Conservation (phyloP, 2,113 vertebrate genomes). For the Coracopsis vasa region DNA sequence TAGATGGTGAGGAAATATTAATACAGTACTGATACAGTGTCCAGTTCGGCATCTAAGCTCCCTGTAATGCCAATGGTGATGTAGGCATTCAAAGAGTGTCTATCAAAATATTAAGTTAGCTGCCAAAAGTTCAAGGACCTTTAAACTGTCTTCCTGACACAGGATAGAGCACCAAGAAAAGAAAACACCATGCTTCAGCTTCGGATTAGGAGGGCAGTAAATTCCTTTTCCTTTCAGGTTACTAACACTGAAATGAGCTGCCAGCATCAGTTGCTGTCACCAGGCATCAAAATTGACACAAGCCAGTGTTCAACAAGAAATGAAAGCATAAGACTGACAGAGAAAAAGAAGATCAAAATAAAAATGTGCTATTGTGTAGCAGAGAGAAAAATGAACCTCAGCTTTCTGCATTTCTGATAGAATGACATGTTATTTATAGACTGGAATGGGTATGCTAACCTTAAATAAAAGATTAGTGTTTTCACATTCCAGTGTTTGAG, state of each 20-base stretch:
- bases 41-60: background rate
- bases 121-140: background rate
- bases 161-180: background rate
- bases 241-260: conserved; percentile 2
- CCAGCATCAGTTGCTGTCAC: background rate
- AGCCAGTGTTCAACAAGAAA: background rate
- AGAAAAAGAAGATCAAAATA: background rate
- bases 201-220: background rate
- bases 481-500: background rate
- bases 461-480: background rate
- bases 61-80: background rate
- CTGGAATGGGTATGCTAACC: background rate
- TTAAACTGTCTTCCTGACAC: background rate
- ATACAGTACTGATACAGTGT: background rate
- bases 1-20: background rate
- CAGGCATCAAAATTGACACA: background rate
- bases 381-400: background rate
- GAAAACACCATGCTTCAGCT: background rate
- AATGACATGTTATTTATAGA: background rate
- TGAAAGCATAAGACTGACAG: background rate
- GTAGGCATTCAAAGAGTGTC: background rate
- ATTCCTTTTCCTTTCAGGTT: background rate
- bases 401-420: background rate
- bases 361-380: background rate
- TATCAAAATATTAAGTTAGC: background rate